Percentiles rank a stretch among this genome's conserved stretches.
Conservation (phyloP, 2,113 vertebrate species). For the Sander lucioperca region DNA sequence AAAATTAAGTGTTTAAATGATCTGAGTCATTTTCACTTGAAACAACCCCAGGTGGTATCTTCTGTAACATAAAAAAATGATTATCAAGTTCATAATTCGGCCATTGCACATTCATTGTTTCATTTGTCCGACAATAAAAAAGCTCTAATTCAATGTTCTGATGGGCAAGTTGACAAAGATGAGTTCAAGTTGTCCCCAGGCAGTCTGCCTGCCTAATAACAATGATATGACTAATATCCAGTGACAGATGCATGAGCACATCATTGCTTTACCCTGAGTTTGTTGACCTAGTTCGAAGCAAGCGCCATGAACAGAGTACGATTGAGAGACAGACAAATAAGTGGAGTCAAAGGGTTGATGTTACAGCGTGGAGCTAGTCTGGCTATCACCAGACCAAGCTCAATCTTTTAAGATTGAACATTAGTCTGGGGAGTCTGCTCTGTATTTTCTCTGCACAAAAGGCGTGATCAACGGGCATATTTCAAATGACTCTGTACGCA, state of each 20-base stretch:
- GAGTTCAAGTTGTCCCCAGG: slow-evolving; percentile 43
- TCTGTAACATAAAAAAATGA: neutral
- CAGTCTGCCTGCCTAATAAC: slow-evolving; percentile 24
- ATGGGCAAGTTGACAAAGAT: slow-evolving; percentile 38
- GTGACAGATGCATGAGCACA: slow-evolving; percentile 61
- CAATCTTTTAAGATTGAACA: too few relatives aligned
- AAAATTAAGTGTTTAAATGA: neutral
- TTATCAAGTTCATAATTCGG: neutral
- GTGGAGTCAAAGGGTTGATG: slow-evolving; percentile 35
- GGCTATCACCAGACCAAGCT: too few relatives aligned
- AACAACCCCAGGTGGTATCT: neutral
- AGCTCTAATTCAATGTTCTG: slow-evolving; percentile 21
- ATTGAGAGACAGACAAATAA: slow-evolving; percentile 28
- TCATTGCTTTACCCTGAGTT: slow-evolving; percentile 41
- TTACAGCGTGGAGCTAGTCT: neutral
- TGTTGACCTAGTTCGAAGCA: slow-evolving; percentile 63
- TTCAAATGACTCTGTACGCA: too few relatives aligned
- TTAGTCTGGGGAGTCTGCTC: too few relatives aligned
- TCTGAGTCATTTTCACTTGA: neutral
- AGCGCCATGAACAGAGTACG: neutral
- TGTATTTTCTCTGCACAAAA: too few relatives aligned
- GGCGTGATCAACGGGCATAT: too few relatives aligned
- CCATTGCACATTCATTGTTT: neutral
- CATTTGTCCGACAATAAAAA: too few relatives aligned
- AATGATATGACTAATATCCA: slow-evolving; percentile 48